These are phyloP conservation scores for Phrynosoma platyrhinos DNA, from an alignment of 2,113 vertebrate species.

Conservation along the genomic window DNA sequence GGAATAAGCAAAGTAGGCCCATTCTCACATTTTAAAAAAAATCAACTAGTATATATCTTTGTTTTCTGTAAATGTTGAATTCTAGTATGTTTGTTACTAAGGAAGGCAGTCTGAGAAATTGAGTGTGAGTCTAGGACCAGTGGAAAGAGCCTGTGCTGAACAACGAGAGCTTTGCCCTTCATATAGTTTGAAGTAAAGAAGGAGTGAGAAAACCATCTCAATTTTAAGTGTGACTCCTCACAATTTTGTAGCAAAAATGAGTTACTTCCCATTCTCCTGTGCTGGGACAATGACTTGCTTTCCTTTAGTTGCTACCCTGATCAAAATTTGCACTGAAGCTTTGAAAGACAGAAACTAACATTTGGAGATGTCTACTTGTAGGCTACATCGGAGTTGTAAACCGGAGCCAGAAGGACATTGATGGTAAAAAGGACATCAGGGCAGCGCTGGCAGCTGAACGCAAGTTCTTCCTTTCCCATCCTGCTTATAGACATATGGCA, in stretches of 20 bases:
- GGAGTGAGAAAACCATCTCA: background rate
- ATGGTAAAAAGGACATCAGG: slow-evolving; percentile 94
- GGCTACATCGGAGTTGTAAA: slow-evolving; percentile 97
- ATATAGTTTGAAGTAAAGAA: background rate
- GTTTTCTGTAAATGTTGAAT: background rate
- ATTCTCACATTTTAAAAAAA: background rate
- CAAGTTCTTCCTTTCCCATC: slow-evolving; percentile 97
- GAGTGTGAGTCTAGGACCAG: background rate
- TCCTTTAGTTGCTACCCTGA: background rate
- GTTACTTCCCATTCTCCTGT: background rate
- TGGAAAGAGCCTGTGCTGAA: background rate
- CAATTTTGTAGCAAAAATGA: background rate
- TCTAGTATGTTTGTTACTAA: background rate
- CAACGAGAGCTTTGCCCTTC: background rate
- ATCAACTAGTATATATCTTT: background rate
- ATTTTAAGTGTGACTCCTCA: no score
- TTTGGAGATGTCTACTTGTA: slow-evolving; percentile 53
- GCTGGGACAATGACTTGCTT: no score
- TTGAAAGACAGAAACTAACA: background rate
- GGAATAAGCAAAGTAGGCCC: slow-evolving; percentile 11
- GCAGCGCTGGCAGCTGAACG: slow-evolving; percentile 91
- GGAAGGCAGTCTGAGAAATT: background rate
- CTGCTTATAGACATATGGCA: slow-evolving; percentile 92
- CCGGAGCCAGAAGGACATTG: slow-evolving; percentile 97
- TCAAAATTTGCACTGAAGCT: background rate